Evolutionary conservation across 2,797 vertebrate species (phyloP), one percentile per base, ranked within the genome.

Genomic region (Micrastur ruficollis): DNA sequence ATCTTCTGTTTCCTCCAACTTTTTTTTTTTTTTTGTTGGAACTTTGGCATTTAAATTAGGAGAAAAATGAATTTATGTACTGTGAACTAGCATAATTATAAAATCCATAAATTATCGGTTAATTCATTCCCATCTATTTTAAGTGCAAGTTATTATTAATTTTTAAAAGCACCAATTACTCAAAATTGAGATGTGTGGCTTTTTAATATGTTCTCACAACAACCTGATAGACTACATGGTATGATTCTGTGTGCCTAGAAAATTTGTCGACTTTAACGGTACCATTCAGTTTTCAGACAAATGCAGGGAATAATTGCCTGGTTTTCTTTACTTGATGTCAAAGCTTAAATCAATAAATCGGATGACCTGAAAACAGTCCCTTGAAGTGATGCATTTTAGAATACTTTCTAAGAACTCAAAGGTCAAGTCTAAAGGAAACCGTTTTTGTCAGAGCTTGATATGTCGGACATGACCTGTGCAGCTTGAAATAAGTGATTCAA

Each of bases 331-430:
- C 65, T 78, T 66, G 15, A 56, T 82, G 42, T 47, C 32, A 67
- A 72, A 81, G 72, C 70, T 94, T 86, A 80, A 92, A 89, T 86
- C 67, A 53, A 93, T 95, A 95, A 84, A 78, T 82, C 47, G 50
- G 70, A 67, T 85, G 78, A 87, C 49, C 50, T 73, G 87, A 92
- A 89, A 93, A 46, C 53, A 52, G 58, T 55, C 46, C 89, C 50
- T 70, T 82, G 53, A 79, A 91, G 65, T 71, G 46, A 59, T 66
- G 40, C 21, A 40, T 93, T 89, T 94, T 67, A 76, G 67, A 93
- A 79, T 36, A 44, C 32, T 76, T 93, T 81, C 63, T 16, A 31
- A 84, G 66, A 95, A 56, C 68, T 70, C 34, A 78, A 80, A 95
- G 72, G 81, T 96, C 74, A 78, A 34, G 46, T 58, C 47, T 65